phyloP scores from a whole-genome alignment of 2,113 vertebrate genomes.

The Zonotrichia leucophrys region DNA sequence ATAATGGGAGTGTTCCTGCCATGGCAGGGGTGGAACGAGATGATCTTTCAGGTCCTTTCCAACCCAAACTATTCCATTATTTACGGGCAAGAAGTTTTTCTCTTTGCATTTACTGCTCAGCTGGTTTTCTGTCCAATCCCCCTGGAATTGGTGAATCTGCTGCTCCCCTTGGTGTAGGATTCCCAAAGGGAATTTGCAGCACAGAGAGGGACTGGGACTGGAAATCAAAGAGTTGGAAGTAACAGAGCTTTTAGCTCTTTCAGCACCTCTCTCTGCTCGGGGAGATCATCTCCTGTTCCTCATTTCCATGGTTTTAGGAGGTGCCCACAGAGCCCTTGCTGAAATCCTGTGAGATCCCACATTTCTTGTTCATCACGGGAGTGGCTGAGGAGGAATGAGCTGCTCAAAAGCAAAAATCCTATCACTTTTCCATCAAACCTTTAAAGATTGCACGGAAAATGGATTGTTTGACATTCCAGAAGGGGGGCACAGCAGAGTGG shows the following conservation, averaged over 20 bases:
- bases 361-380: neutral
- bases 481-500: neutral
- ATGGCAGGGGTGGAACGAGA: fast-evolving
- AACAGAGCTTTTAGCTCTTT: neutral
- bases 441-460: neutral
- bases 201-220: neutral
- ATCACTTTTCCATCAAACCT: neutral
- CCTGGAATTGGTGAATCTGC: neutral
- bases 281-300: neutral
- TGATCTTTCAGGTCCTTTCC: neutral
- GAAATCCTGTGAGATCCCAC: neutral
- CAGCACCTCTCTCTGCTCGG: neutral
- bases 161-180: neutral
- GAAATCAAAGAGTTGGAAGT: neutral
- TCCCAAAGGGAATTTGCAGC: neutral
- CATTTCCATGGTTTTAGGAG: neutral
- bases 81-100: neutral
- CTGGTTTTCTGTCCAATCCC: too few species aligned
- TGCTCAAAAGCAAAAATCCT: neutral
- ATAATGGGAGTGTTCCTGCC: neutral
- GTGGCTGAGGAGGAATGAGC: neutral
- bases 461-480: neutral
- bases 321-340: neutral
- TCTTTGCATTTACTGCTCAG: neutral
- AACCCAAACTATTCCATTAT: neutral